Conservation (phyloP, 2,113 vertebrate genomes). For the Pelvicachromis taeniatus region DNA sequence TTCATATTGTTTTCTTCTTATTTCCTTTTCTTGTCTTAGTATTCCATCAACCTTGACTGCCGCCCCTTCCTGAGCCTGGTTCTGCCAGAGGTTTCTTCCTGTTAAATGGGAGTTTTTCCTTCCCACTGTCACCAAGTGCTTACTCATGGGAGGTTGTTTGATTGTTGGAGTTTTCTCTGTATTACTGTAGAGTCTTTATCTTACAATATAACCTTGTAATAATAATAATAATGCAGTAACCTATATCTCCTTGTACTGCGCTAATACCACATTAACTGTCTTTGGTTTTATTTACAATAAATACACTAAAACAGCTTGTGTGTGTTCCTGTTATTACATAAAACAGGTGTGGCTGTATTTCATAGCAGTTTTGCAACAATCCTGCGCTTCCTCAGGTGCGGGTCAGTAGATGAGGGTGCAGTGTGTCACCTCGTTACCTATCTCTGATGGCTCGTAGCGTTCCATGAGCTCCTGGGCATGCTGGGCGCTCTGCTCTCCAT, state of each 20-base stretch:
- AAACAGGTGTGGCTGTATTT: neutral
- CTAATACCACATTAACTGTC: neutral
- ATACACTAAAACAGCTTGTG: neutral
- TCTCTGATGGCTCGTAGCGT: slow-evolving; percentile 83
- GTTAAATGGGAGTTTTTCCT: neutral
- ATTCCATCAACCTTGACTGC: neutral
- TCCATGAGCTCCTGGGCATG: slow-evolving; percentile 82
- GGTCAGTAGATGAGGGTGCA: neutral
- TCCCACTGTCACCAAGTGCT: neutral
- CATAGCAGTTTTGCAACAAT: neutral
- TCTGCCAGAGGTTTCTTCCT: accelerated
- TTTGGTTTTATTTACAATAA: neutral
- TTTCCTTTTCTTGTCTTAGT: accelerated
- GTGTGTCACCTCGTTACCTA: slow-evolving; percentile 65
- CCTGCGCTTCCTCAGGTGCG: neutral
- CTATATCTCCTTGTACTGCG: neutral
- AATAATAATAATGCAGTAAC: neutral
- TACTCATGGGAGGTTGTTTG: neutral
- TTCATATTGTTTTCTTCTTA: neutral
- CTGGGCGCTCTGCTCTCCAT: slow-evolving; percentile 67
- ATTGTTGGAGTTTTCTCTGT: neutral
- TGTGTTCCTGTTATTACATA: neutral
- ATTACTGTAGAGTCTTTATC: neutral
- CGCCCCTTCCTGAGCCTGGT: accelerated
- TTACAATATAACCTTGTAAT: neutral